Percentiles rank a stretch among this genome's conserved stretches.
Evolutionary conservation across 2,113 vertebrate species (phyloP).

Genomic region (Pteruthius melanotis): DNA sequence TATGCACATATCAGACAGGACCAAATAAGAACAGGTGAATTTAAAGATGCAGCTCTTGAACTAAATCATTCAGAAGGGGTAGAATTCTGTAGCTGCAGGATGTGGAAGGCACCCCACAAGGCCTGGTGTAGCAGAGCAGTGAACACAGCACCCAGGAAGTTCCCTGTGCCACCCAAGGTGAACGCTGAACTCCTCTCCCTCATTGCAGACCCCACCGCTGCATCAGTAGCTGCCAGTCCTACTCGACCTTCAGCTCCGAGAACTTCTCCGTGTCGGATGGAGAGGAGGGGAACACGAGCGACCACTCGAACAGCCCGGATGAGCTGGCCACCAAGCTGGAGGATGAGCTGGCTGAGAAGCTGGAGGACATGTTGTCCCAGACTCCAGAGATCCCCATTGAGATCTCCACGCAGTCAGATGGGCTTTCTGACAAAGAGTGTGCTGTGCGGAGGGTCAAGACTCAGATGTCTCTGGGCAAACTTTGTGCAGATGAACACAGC

Average conservation of each 20-base stretch:
- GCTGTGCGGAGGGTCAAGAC: slow-evolving; percentile 96
- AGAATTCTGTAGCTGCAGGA: neutral
- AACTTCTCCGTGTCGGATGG: slow-evolving; percentile 96
- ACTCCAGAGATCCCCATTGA: slow-evolving; percentile 97
- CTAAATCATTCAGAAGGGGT: neutral
- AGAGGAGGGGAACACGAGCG: slow-evolving; percentile 98
- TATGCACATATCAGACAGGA: neutral
- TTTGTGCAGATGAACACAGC: slow-evolving; percentile 89
- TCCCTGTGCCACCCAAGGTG: neutral
- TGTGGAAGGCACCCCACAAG: neutral
- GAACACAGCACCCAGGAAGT: neutral
- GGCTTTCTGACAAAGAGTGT: slow-evolving; percentile 97
- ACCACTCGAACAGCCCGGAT: slow-evolving; percentile 92
- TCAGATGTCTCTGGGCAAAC: slow-evolving; percentile 96
- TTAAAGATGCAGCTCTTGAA: neutral
- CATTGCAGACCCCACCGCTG: slow-evolving; percentile 88
- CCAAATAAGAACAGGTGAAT: neutral
- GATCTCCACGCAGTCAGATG: slow-evolving; percentile 95
- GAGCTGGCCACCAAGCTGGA: slow-evolving; percentile 82
- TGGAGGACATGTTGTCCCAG: slow-evolving; percentile 91
- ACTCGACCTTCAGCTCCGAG: slow-evolving; percentile 98
- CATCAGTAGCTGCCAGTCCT: slow-evolving; percentile 95
- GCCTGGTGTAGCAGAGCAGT: neutral
- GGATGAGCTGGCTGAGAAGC: slow-evolving; percentile 78
- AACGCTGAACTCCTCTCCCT: neutral